Conservation (phyloP, 2,113 vertebrate species). For the Colaptes auratus region DNA sequence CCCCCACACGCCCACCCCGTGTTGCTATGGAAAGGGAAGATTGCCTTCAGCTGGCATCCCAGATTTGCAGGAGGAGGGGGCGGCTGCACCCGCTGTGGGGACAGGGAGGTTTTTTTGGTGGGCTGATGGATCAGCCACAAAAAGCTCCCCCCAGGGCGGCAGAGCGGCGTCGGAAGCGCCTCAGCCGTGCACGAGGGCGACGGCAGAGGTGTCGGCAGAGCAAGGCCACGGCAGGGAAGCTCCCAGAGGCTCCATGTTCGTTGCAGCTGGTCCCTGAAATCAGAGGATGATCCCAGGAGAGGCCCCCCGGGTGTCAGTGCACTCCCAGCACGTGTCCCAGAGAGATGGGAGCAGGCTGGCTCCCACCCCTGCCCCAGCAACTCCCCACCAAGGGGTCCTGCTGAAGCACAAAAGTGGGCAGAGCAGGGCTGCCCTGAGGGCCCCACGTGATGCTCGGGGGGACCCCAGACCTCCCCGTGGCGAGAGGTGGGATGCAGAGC, state of each 20-base stretch:
- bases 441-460: fast-evolving
- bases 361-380: not conserved
- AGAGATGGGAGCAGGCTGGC: fast-evolving
- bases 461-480: not conserved
- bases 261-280: not conserved
- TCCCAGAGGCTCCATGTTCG: not conserved
- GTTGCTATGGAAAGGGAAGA: not conserved
- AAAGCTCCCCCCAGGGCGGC: not conserved
- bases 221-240: not conserved
- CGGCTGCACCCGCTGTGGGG: not conserved
- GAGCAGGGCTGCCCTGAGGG: not conserved
- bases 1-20: fast-evolving
- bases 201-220: not conserved
- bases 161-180: not conserved
- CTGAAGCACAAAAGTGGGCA: not conserved
- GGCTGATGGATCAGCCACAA: not conserved
- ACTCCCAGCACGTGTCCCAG: fast-evolving
- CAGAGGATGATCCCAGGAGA: not conserved
- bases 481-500: not conserved
- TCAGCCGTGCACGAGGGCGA: fast-evolving
- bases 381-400: fast-evolving
- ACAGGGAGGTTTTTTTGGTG: not conserved
- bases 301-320: not conserved
- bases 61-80: not conserved
- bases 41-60: not conserved